Percentiles rank a stretch among this genome's conserved stretches.
phyloP scores from a whole-genome alignment of 2,797 vertebrate species.

The Rhinatrema bivittatum region DNA sequence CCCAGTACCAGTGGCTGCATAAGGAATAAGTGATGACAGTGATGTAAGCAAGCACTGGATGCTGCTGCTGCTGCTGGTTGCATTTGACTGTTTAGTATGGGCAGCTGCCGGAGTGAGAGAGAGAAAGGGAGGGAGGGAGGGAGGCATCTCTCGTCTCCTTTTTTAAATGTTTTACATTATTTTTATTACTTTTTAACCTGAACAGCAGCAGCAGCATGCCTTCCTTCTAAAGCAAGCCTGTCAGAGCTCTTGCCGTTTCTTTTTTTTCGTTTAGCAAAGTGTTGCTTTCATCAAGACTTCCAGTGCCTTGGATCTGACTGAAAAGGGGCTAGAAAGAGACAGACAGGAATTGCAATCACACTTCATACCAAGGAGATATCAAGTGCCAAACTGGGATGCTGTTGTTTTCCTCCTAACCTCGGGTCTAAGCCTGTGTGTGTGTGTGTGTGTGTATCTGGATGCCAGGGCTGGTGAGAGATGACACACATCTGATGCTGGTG shows the following conservation, averaged over 20 bases:
- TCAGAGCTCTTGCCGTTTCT: too few relatives aligned
- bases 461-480: too few relatives aligned
- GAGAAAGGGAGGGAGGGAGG: constrained; percentile 16
- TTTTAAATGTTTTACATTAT: too few relatives aligned
- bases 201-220: too few relatives aligned
- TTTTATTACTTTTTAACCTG: too few relatives aligned
- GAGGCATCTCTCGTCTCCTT: constrained; percentile 7
- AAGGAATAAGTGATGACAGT: constrained; percentile 64
- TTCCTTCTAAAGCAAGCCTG: too few relatives aligned
- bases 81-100: constrained; percentile 47
- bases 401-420: constrained; percentile 18
- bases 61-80: constrained; percentile 63
- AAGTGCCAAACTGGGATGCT: too few relatives aligned
- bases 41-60: constrained; percentile 71
- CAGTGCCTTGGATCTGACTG: constrained; percentile 23
- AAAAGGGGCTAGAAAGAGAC: too few relatives aligned
- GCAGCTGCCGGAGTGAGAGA: constrained; percentile 36
- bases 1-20: constrained; percentile 72
- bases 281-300: too few relatives aligned
- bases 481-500: too few relatives aligned
- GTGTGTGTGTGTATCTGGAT: constrained; percentile 18
- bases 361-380: too few relatives aligned
- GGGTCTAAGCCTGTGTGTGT: constrained; percentile 26
- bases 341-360: constrained; percentile 23
- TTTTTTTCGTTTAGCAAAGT: too few relatives aligned